Evolutionary conservation across 2,888 invertebrate species (phyloP).

Genomic region (Trachelus troglodyta): DNA sequence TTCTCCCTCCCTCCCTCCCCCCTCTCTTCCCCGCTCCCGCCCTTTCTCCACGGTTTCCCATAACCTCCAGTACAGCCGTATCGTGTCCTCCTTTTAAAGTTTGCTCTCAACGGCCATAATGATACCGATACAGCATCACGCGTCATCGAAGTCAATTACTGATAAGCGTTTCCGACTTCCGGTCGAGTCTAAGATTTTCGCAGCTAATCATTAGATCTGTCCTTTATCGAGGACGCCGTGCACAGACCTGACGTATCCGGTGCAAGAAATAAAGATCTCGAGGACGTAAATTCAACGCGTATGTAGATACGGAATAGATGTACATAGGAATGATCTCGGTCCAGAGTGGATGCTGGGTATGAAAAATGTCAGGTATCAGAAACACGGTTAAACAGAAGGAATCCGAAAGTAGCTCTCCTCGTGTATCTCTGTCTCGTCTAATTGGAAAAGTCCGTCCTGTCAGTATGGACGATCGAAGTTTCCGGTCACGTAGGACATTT

Average conservation of each 20-base stretch:
- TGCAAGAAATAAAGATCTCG: not conserved
- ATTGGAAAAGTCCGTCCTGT: conserved; percentile 52
- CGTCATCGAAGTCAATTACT: not conserved
- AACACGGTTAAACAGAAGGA: not conserved
- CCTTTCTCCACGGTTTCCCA: not conserved
- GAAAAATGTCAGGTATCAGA: not conserved
- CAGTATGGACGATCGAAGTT: conserved; percentile 36
- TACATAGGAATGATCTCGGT: not conserved
- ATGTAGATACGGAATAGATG: not conserved
- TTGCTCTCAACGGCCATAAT: not conserved
- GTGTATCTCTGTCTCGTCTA: conserved; percentile 49
- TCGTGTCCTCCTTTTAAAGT: conserved; percentile 36
- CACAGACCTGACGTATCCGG: not conserved
- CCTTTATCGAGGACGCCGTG: not conserved
- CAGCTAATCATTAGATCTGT: not conserved
- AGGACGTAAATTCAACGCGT: not conserved
- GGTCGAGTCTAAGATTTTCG: too few relatives aligned
- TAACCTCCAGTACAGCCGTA: not conserved
- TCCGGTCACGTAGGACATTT: conserved; percentile 38
- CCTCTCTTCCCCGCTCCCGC: not conserved
- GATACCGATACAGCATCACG: not conserved
- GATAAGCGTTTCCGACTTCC: not conserved
- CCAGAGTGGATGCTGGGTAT: not conserved
- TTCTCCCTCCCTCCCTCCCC: conserved; percentile 9
- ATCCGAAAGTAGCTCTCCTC: conserved; percentile 16